Conservation (phyloP, 2,888 invertebrate genomes). For the Eupelmus urozonus region DNA sequence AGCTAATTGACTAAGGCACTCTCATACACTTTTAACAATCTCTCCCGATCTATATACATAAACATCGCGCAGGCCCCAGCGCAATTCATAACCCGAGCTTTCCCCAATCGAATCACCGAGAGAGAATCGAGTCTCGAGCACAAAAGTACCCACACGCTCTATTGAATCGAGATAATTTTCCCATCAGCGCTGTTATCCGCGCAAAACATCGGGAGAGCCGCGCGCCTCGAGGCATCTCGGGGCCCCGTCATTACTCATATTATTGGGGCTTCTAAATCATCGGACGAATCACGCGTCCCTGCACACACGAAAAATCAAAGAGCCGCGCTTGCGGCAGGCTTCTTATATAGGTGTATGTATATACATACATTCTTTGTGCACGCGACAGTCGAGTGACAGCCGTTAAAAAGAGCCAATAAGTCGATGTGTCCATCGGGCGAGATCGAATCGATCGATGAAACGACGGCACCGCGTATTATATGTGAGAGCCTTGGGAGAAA, state of each 20-base stretch:
- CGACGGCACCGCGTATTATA: constrained; percentile 29
- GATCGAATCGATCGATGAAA: constrained; percentile 48
- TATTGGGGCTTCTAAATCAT: constrained; percentile 25
- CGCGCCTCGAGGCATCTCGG: neutral
- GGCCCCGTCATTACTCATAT: constrained; percentile 23
- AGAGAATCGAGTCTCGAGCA: neutral
- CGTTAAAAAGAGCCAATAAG: constrained; percentile 38
- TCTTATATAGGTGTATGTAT: neutral
- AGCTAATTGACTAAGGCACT: neutral
- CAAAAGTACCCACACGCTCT: constrained; percentile 7
- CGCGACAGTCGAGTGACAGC: constrained; percentile 47
- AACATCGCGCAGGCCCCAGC: neutral
- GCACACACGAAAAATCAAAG: constrained; percentile 42
- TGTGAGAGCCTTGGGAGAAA: neutral
- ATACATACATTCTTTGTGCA: constrained; percentile 39
- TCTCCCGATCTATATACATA: neutral
- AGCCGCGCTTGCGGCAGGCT: neutral
- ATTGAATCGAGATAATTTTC: constrained; percentile 55
- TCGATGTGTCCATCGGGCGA: constrained; percentile 40
- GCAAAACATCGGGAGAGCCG: constrained; percentile 21
- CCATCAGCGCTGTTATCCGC: constrained; percentile 37
- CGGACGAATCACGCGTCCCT: neutral
- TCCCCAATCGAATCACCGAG: no score
- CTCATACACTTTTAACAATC: neutral
- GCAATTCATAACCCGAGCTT: neutral